These are phyloP conservation scores for Pipistrellus pygmaeus DNA, from an alignment of 2,797 vertebrate species.

Conservation along the genomic window DNA sequence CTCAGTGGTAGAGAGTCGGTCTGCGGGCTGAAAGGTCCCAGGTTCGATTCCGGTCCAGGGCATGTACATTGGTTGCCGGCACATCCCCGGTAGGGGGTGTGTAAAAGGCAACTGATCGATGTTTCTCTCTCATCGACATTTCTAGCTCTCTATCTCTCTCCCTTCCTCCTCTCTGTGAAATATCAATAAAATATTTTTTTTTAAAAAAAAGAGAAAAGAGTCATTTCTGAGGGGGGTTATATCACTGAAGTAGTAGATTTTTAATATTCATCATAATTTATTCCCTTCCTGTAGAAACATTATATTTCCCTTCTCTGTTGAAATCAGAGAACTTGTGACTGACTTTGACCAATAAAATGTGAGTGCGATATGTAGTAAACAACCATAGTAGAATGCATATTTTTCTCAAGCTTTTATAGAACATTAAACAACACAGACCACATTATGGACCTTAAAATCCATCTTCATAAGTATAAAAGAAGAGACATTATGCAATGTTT, in stretches of 20 bases:
- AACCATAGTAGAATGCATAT: not conserved
- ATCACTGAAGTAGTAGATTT: not conserved
- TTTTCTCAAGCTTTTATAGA: not conserved
- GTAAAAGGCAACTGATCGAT: too few relatives aligned
- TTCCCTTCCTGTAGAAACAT: not conserved
- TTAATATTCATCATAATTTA: not conserved
- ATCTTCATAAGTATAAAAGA: not conserved
- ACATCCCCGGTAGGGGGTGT: too few relatives aligned
- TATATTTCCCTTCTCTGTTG: not conserved
- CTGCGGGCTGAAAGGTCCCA: too few relatives aligned
- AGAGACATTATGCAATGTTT: not conserved
- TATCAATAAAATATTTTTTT: too few relatives aligned
- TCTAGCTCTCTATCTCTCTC: too few relatives aligned
- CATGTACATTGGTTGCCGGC: too few relatives aligned
- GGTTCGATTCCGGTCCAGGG: too few relatives aligned
- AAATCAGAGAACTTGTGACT: not conserved
- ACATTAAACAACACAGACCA: not conserved
- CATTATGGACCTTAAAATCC: not conserved
- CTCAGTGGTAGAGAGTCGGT: too few relatives aligned
- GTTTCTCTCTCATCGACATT: too few relatives aligned
- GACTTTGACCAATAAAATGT: not conserved
- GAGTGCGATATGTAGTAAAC: not conserved
- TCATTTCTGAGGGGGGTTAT: not conserved
- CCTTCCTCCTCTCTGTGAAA: too few relatives aligned
- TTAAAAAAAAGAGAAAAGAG: not conserved